Base-by-base conservation (phyloP, 1,140 invertebrate species). In the Bombus picipes region DNA sequence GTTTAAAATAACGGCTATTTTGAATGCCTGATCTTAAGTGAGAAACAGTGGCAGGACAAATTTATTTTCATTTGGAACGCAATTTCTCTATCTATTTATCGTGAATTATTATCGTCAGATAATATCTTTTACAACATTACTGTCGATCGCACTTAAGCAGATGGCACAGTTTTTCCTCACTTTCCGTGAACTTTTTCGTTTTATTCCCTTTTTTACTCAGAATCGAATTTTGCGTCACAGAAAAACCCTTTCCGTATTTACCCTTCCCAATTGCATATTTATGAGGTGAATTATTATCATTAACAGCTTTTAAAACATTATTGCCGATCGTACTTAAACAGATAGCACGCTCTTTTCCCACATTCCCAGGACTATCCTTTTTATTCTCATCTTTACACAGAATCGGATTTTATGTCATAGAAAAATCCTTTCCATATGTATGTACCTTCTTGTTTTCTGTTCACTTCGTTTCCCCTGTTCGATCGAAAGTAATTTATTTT, bases 401-500 rank as follows among this genome's bases (percentile, higher is more conserved):
- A 65, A 77, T 43, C 28, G 59, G 57, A 39, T 77, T 65, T 77
- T 41, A 8, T n/a, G 25, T 65, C 28, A 53, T n/a, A 41, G 53
- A 65, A 77, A 77, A 77, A 77, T 77, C 37, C 59, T 65, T 39
- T 13, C 34, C 25, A 12, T 25, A n/a, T 47, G 43, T 47, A 18
- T 47, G 15, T 5, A 78, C n/a, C 15, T 32, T 57, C 73, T 75
- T 34, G 22, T 25, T 25, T 47, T 10, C 10, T 32, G 32, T 22
- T 28, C 32, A 3, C 43, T 57, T 53, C 72, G 28, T 34, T 3
- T 57, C 3, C 3, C 73, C 3, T 18, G 15, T 32, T 9, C 75
- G 59, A 77, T 77, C 59, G 25, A 32, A 41, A 66, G 1, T 39
- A 32, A 78, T 66, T 77, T 62, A 77, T 62, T 78, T 78, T 25